phyloP scores from a whole-genome alignment of 1,140 invertebrate species.

The Centruroides vittatus region DNA sequence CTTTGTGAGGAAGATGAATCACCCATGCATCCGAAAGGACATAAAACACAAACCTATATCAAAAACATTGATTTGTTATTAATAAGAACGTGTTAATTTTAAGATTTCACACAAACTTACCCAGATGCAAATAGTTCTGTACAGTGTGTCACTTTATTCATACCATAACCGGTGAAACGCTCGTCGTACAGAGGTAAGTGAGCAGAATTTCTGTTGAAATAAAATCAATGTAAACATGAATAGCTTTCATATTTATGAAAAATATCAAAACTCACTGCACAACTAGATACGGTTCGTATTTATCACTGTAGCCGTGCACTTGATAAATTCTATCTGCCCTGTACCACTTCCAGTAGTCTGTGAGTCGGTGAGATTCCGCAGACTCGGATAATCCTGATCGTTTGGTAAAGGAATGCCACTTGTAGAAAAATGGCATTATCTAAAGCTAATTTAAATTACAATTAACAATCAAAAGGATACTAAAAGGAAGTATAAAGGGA shows the following conservation, averaged over 20 bases:
- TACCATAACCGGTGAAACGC: conserved; percentile 22
- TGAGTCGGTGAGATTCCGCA: conserved; percentile 21
- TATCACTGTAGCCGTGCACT: conserved; percentile 19
- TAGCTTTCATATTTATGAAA: too few species aligned
- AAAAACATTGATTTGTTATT: too few species aligned
- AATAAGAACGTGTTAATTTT: too few species aligned
- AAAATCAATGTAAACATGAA: conserved; percentile 2
- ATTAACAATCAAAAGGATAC: conserved; percentile 14
- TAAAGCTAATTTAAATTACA: background rate
- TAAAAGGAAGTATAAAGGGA: conserved; percentile 20
- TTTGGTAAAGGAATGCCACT: background rate
- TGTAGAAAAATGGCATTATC: background rate
- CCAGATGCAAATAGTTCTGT: conserved; percentile 22
- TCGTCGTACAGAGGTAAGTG: conserved; percentile 19
- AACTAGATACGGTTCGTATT: conserved; percentile 23
- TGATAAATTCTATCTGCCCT: conserved; percentile 18
- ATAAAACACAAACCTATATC: conserved; percentile 16
- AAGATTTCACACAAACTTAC: conserved; percentile 6
- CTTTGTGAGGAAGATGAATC: conserved; percentile 20
- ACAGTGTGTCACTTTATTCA: conserved; percentile 25
- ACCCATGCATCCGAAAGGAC: conserved; percentile 21
- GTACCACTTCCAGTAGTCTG: conserved; percentile 26
- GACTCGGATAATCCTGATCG: conserved; percentile 18
- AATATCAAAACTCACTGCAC: conserved; percentile 15
- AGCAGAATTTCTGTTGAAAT: conserved; percentile 15